phyloP scores from a whole-genome alignment of 2,888 invertebrate species.

The Bedellia somnulentella region DNA sequence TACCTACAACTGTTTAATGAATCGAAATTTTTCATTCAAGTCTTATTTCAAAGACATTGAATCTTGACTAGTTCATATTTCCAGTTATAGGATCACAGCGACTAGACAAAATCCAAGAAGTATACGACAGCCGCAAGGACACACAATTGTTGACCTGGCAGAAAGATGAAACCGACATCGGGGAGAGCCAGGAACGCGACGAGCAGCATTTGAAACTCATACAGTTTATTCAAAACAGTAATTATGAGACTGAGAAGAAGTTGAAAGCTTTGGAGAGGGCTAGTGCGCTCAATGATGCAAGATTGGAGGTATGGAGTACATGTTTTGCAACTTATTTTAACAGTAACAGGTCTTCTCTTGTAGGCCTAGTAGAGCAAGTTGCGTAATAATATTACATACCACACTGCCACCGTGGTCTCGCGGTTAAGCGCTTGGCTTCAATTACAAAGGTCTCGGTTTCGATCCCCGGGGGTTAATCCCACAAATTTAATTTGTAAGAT shows the following conservation, averaged over 20 bases:
- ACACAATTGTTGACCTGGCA: slow-evolving; percentile 55
- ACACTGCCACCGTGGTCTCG: no score
- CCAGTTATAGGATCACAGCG: slow-evolving; percentile 61
- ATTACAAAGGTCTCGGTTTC: no score
- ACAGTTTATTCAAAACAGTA: slow-evolving; percentile 56
- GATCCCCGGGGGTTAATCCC: no score
- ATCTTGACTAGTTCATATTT: no score
- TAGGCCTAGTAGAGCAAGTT: no score
- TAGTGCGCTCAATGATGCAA: slow-evolving; percentile 37
- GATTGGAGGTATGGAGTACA: slow-evolving; percentile 35
- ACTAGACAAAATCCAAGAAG: slow-evolving; percentile 54
- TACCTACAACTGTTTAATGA: no score
- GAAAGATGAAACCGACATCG: slow-evolving; percentile 52
- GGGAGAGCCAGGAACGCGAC: slow-evolving; percentile 48
- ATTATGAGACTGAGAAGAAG: slow-evolving; percentile 26
- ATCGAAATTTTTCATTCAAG: background rate
- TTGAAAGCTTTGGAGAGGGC: slow-evolving; percentile 26
- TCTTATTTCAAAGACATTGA: slow-evolving; percentile 24
- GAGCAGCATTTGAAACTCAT: slow-evolving; percentile 63
- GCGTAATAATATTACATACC: no score
- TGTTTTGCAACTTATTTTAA: no score
- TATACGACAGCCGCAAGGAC: slow-evolving; percentile 59
- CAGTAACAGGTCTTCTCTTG: no score
- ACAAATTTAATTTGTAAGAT: no score
- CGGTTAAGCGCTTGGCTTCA: no score